These are phyloP conservation scores for Clarias batrachus DNA, from an alignment of 2,113 vertebrate genomes.

Conservation along the genomic window DNA sequence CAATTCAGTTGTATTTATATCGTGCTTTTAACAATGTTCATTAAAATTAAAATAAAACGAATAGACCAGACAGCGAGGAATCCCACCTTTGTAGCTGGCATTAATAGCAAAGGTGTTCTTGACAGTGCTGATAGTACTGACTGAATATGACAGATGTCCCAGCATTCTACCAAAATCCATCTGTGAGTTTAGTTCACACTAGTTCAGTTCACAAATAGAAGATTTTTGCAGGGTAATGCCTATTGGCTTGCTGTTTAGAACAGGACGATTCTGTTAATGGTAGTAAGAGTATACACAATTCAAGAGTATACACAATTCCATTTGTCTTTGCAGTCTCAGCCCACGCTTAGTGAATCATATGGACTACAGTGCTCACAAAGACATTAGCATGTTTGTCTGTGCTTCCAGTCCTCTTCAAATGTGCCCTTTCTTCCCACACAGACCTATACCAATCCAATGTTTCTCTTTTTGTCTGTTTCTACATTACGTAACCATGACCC, in stretches of 20 bases:
- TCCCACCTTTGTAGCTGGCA: neutral
- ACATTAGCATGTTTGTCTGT: neutral
- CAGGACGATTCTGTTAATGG: neutral
- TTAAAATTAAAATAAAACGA: too few relatives aligned
- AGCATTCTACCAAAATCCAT: neutral
- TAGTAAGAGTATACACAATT: slow-evolving; percentile 40
- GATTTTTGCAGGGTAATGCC: neutral
- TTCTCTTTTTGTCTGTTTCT: neutral
- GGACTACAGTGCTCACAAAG: slow-evolving; percentile 26
- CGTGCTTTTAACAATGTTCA: too few relatives aligned
- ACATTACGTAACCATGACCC: slow-evolving; percentile 16
- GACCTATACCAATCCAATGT: neutral
- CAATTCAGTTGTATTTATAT: too few relatives aligned
- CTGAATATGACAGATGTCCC: neutral
- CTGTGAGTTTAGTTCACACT: neutral
- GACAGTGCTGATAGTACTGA: neutral
- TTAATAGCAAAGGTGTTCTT: neutral
- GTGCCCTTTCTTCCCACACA: slow-evolving; percentile 28
- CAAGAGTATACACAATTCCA: slow-evolving; percentile 27
- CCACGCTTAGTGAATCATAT: slow-evolving; percentile 44
- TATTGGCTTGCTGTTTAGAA: neutral
- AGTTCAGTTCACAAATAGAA: neutral
- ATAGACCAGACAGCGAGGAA: neutral
- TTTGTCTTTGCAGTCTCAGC: slow-evolving; percentile 25
- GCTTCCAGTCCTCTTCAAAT: slow-evolving; percentile 30